Base-by-base conservation (phyloP, 2,113 vertebrate genomes). In the Urocitellus parryii region DNA sequence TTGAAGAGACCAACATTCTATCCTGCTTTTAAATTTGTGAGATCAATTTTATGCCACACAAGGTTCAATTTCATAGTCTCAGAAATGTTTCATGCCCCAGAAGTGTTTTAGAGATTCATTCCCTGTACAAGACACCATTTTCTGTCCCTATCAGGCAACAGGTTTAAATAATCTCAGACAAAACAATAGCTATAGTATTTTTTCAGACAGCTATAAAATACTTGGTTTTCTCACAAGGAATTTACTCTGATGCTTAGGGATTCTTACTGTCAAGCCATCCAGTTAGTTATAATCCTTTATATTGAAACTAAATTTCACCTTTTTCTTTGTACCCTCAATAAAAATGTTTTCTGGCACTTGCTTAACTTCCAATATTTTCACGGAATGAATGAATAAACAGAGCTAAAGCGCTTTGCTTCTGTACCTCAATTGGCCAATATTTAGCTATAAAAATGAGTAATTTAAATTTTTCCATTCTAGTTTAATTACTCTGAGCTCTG, bases 41-140 rank as follows among this genome's bases (percentile, higher is more conserved):
- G 12, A 67, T 18, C 27, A 39, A 84, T 77, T 92, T 96, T 91
- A 83, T 83, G 37, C 24, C 56, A 72, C 4, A n/a, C 12, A 72
- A 93, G 34, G 80, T 74, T 94, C 22, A 91, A 45, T 94, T 97
- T 95, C 74, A 87, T 65, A 42, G 42, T 93, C 32, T 91, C 29
- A 90, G 45, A 74, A 82, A 20, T 82, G 16, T 68, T 76, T 67
- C 20, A 86, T 89, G n/a, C 20, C 39, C 61, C 8, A 29, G 39
- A 95, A 84, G 32, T 76, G 27, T 91, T 80, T 95, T 51, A 87
- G 80, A 91, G 53, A 83, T 91, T 79, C 32, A 84, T 83, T 91
- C 51, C 51, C 17, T 45, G 32, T 78, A 42, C 13, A 88, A 73
- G 85, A 90, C 34, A 53, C 58, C 58, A 74, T 13, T 91, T 10